Conservation (phyloP, 2,113 vertebrate genomes). For the Cettia cetti region DNA sequence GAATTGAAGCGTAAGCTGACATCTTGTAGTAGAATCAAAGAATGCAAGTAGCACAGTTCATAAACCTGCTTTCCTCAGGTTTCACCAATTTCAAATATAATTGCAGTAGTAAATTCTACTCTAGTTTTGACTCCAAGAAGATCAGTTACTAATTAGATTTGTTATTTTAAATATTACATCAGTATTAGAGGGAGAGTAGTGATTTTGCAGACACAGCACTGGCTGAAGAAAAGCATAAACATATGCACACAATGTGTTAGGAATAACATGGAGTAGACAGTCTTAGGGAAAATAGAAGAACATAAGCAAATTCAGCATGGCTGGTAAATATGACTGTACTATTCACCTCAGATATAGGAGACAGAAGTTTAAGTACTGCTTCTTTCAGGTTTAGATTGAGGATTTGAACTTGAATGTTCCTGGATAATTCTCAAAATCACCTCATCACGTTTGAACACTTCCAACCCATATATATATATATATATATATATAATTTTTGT, state of each 20-base stretch:
- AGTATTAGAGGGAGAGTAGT: neutral
- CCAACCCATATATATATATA: too few species aligned
- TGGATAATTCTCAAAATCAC: neutral
- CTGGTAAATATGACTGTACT: neutral
- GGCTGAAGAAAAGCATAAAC: neutral
- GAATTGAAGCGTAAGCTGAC: conserved; percentile 70
- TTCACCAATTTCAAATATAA: neutral
- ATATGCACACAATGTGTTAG: neutral
- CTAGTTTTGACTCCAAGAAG: neutral
- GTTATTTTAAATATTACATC: neutral
- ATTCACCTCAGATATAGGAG: neutral
- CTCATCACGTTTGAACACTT: neutral
- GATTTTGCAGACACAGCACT: neutral
- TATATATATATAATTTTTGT: neutral
- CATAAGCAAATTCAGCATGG: neutral
- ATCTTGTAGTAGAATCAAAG: conserved; percentile 45
- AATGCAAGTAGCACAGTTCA: conserved; percentile 27
- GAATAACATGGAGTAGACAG: neutral
- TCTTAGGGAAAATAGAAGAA: neutral
- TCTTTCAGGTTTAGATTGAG: neutral
- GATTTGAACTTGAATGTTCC: neutral
- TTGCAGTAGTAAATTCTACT: neutral
- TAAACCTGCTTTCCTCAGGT: conserved; percentile 22
- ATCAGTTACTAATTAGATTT: neutral
- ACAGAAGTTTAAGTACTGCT: neutral